A percentile compares a stretch with the other conserved stretches of the same genome.
phyloP scores from a whole-genome alignment of 2,797 vertebrate genomes.

The Lepus oiostolus region DNA sequence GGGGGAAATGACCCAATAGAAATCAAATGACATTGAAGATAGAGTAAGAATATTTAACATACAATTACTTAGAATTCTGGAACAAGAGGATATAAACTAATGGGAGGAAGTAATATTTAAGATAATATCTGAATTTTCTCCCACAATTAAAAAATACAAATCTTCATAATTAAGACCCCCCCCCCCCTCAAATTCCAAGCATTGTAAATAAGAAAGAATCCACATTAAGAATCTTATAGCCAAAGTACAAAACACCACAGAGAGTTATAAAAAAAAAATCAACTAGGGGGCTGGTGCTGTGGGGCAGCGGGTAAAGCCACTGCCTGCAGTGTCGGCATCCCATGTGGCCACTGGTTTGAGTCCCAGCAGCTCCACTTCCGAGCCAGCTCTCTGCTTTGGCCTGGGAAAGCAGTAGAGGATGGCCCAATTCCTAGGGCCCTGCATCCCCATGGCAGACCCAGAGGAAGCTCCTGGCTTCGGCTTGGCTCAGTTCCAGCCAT shows the following conservation, averaged over 20 bases:
- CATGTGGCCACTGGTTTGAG: no score
- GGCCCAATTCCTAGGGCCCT: no score
- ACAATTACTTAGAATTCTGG: constrained; percentile 40
- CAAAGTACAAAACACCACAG: neutral
- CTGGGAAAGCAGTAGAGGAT: no score
- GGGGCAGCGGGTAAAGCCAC: no score
- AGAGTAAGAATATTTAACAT: neutral
- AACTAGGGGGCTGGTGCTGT: no score
- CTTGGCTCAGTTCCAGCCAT: no score
- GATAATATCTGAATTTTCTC: constrained; percentile 13
- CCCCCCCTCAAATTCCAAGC: constrained; percentile 17
- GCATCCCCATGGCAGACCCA: no score
- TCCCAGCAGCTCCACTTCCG: no score
- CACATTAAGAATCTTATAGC: neutral
- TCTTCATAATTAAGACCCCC: constrained; percentile 9
- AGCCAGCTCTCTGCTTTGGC: no score
- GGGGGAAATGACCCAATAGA: neutral
- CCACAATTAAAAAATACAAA: constrained; percentile 49
- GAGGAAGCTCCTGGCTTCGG: no score
- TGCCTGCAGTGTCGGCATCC: no score
- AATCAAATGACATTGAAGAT: neutral
- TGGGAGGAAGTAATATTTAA: constrained; percentile 27
- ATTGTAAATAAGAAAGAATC: neutral
- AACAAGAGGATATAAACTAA: neutral
- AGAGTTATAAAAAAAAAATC: no score